Conservation (phyloP, 2,888 invertebrate genomes). For the Ctena decussata region DNA sequence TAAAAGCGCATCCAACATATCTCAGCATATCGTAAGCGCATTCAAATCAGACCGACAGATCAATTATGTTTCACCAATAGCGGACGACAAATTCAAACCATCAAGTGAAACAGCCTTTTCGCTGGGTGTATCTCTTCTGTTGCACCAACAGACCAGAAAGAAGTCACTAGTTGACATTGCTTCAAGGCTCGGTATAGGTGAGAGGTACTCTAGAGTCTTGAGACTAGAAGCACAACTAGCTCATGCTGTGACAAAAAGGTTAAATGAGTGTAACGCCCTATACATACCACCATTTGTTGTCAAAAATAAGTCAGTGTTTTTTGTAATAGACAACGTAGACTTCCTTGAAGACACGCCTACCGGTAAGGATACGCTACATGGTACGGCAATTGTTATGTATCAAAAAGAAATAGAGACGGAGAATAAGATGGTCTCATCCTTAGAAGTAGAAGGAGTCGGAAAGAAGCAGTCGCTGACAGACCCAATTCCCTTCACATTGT, state of each 20-base stretch:
- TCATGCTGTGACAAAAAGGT: neutral
- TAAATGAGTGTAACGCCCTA: neutral
- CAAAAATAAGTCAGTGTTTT: neutral
- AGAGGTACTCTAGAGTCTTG: neutral
- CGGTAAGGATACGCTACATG: too few species aligned
- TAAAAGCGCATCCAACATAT: conserved; percentile 6
- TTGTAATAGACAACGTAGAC: conserved; percentile 13
- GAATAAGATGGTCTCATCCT: too few species aligned
- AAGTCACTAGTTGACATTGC: neutral
- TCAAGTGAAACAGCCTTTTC: conserved; percentile 2
- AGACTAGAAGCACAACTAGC: neutral
- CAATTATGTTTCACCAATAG: neutral
- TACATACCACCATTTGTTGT: conserved; percentile 16
- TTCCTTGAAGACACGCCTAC: conserved; percentile 8
- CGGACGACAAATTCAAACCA: neutral
- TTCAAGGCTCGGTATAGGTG: neutral
- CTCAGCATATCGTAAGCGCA: neutral
- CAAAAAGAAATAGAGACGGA: too few species aligned
- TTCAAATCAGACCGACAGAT: neutral
- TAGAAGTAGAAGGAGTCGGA: too few species aligned
- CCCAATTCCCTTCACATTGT: too few species aligned
- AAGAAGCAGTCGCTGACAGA: too few species aligned
- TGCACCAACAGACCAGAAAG: neutral
- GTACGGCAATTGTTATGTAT: too few species aligned
- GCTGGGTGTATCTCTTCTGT: neutral